Percentiles rank a stretch among this genome's conserved stretches.
phyloP scores from a whole-genome alignment of 2,888 invertebrate species.

The Myopa testacea region DNA sequence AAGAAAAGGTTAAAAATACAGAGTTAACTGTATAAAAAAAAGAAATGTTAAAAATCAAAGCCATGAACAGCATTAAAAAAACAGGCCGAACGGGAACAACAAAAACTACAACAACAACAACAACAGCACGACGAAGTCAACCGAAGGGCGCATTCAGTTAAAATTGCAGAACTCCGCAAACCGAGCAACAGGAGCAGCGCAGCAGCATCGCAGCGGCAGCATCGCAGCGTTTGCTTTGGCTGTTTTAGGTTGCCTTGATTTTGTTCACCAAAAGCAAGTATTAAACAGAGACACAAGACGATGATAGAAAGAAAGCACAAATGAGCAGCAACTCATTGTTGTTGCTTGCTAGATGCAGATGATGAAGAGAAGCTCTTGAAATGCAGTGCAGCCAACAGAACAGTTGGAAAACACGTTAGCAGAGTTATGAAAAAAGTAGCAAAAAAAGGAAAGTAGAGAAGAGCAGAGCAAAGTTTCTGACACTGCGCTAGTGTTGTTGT shows the following conservation, averaged over 20 bases:
- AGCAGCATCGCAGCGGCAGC: not conserved
- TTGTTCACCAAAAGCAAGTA: too few species aligned
- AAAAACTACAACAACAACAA: slow-evolving; percentile 13
- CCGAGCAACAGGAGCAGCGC: not conserved
- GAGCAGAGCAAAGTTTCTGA: not conserved
- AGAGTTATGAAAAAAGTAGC: not conserved
- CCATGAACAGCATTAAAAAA: not conserved
- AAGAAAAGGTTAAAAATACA: slow-evolving; percentile 28
- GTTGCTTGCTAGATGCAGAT: too few species aligned
- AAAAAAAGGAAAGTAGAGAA: not conserved
- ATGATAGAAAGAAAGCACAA: slow-evolving; percentile 25
- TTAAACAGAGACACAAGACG: slow-evolving; percentile 8
- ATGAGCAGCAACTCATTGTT: not conserved
- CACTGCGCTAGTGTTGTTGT: not conserved
- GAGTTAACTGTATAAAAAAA: slow-evolving; percentile 16
- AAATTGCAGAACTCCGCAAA: not conserved
- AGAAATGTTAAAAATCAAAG: slow-evolving; percentile 1
- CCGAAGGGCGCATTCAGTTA: slow-evolving; percentile 41
- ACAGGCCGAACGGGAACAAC: not conserved
- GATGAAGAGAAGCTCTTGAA: slow-evolving; percentile 1
- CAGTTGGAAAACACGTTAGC: slow-evolving; percentile 32
- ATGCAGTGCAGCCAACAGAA: slow-evolving; percentile 22
- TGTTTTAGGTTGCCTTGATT: too few species aligned
- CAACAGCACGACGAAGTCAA: slow-evolving; percentile 24
- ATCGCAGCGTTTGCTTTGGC: too few species aligned